Evolutionary conservation across 2,888 invertebrate species (phyloP).

Genomic region (Eilema sororculum): DNA sequence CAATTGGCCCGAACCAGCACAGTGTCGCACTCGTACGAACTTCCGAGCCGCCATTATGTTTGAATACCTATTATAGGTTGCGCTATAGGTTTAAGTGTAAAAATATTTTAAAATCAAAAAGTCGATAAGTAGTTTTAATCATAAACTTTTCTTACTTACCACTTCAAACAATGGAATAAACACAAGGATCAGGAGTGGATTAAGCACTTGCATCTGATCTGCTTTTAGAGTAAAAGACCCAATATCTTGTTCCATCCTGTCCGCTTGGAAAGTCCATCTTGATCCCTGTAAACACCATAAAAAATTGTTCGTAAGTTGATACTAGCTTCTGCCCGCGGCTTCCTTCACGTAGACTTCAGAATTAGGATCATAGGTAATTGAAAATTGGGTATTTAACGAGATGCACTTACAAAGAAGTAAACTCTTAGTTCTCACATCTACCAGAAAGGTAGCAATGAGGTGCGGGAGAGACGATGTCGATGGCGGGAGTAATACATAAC

Average conservation of each 20-base stretch:
- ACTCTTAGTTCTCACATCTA: not conserved
- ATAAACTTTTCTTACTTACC: conserved; percentile 60
- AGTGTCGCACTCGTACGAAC: too few relatives aligned
- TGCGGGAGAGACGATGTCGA: not conserved
- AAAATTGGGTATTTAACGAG: not conserved
- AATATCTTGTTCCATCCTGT: conserved; percentile 94
- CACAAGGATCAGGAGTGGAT: conserved; percentile 93
- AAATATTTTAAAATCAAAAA: too few relatives aligned
- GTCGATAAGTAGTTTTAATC: too few relatives aligned
- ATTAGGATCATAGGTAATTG: not conserved
- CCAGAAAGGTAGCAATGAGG: not conserved
- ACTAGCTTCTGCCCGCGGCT: too few relatives aligned
- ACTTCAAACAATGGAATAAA: conserved; percentile 95
- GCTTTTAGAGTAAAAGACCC: conserved; percentile 93
- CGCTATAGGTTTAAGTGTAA: too few relatives aligned
- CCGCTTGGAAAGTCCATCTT: conserved; percentile 97
- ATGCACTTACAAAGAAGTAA: not conserved
- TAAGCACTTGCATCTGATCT: conserved; percentile 98
- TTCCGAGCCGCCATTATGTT: too few relatives aligned
- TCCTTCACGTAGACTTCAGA: not conserved
- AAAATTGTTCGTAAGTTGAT: too few relatives aligned
- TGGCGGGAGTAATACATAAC: too few relatives aligned
- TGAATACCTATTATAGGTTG: too few relatives aligned
- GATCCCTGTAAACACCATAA: conserved; percentile 89
- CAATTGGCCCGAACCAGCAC: too few relatives aligned